Evolutionary conservation across 2,113 vertebrate genomes (phyloP).

Genomic region (Petromus typicus): DNA sequence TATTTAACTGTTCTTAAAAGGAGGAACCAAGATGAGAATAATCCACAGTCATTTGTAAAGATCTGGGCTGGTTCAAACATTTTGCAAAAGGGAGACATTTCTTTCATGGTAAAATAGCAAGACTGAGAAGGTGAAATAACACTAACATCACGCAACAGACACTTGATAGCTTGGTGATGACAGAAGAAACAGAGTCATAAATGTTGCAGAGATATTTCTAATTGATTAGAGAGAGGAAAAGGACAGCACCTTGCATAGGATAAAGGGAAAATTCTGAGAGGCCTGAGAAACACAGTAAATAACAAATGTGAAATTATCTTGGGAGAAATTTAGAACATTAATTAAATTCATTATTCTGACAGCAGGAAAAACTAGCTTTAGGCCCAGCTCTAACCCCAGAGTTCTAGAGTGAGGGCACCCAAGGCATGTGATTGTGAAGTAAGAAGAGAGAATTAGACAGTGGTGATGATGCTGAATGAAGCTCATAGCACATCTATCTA

Average conservation of each 20-base stretch:
- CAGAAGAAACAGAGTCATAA: not conserved
- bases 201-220: not conserved
- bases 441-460: not conserved
- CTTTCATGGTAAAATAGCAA: not conserved
- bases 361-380: not conserved
- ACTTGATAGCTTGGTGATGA: not conserved
- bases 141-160: not conserved
- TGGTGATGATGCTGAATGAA: fast-evolving
- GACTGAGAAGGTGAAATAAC: not conserved
- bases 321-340: constrained; percentile 24
- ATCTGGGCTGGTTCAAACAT: not conserved
- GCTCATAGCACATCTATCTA: too few species aligned
- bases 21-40: not conserved
- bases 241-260: not conserved
- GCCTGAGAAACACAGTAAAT: not conserved
- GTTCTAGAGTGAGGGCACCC: not conserved
- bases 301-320: constrained; percentile 10
- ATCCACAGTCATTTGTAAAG: constrained; percentile 16
- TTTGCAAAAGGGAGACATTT: not conserved
- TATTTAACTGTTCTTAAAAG: constrained; percentile 6
- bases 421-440: not conserved
- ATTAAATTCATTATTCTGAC: not conserved
- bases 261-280: not conserved
- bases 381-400: not conserved
- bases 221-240: not conserved